Evolutionary conservation across 2,888 invertebrate species (phyloP), one percentile per base, ranked within the genome.

Genomic region (Drosophila suboccidentalis): DNA sequence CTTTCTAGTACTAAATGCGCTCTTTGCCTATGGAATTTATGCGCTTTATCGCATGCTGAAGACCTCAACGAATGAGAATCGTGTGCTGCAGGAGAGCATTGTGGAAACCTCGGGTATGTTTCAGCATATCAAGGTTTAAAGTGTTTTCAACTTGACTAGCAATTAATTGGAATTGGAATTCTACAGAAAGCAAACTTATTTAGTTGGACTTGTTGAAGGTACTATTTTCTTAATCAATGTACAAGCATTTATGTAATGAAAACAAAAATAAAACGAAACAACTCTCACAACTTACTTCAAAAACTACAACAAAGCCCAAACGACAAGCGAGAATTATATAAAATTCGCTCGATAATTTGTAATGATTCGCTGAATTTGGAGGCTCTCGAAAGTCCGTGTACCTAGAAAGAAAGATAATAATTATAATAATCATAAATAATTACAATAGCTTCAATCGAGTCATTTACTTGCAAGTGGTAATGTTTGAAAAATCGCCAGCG

Each of bases 271-370:
- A 63, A 77, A 51, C 65, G 41, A 67, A 46, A 41, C 34, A 47
- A 90, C 22, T 13, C 44, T 36, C 13, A 39, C 9, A 41, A 82
- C 90, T 93, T 92, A 97, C 98, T 95, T 98, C 98, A 93, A 98
- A 99, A 2, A 98, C 95, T 1, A 98, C 96, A 64, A 99, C 96
- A 92, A 99, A 99, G 0, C 96, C 97, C 76, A 99, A 93, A 84
- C 98, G 94, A 11, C 97, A 97, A 8, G 98, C 98, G 87, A 99
- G 94, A 65, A 98, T 95, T 88, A 97, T 96, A 97, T 98, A 99
- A 93, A 96, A 98, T 92, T 96, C 95, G 70, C 95, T 94, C 8
- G 96, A 96, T 85, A 95, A 94, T 78, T 94, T 92, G 91, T 98
- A 97, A 49, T 92, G 92, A n/a, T 93, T 90, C 1, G 90, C 83